phyloP scores from a whole-genome alignment of 2,797 vertebrate genomes.

The Parauchenoglanis punctatus region DNA sequence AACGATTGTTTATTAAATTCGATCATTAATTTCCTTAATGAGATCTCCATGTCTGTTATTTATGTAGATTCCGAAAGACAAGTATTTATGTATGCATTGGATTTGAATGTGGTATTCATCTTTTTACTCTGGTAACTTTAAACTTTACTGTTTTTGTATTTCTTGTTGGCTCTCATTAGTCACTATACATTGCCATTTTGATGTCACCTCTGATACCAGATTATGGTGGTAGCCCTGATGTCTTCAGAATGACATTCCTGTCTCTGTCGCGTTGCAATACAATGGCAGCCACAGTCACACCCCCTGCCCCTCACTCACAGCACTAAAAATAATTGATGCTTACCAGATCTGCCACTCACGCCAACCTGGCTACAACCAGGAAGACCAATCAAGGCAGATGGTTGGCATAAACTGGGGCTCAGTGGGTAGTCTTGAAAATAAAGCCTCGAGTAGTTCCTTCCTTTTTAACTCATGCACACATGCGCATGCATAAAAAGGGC shows the following conservation, averaged over 20 bases:
- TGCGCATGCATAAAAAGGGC: not conserved
- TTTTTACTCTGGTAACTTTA: not conserved
- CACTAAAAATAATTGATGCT: slow-evolving; percentile 73
- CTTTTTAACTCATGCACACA: slow-evolving; percentile 45
- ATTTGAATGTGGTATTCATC: not conserved
- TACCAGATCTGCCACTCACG: slow-evolving; percentile 70
- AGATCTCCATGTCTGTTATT: not conserved
- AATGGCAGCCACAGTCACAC: slow-evolving; percentile 60
- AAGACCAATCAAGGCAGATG: slow-evolving; percentile 76
- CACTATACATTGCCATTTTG: not conserved
- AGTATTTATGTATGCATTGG: not conserved
- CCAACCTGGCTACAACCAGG: slow-evolving; percentile 62
- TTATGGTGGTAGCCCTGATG: slow-evolving; percentile 37
- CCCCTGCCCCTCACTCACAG: slow-evolving; percentile 28
- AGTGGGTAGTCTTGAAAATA: slow-evolving; percentile 12
- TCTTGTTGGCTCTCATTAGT: not conserved
- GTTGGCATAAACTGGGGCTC: slow-evolving; percentile 67
- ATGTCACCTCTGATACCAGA: slow-evolving; percentile 17
- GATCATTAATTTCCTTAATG: too few species aligned
- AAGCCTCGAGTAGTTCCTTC: slow-evolving; percentile 62
- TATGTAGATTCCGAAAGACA: not conserved
- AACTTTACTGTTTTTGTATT: not conserved
- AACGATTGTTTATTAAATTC: not conserved
- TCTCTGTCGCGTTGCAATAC: slow-evolving; percentile 53
- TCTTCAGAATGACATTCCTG: slow-evolving; percentile 41